These are phyloP conservation scores for Achroia grisella DNA, from an alignment of 1,140 invertebrate species.

Conservation along the genomic window DNA sequence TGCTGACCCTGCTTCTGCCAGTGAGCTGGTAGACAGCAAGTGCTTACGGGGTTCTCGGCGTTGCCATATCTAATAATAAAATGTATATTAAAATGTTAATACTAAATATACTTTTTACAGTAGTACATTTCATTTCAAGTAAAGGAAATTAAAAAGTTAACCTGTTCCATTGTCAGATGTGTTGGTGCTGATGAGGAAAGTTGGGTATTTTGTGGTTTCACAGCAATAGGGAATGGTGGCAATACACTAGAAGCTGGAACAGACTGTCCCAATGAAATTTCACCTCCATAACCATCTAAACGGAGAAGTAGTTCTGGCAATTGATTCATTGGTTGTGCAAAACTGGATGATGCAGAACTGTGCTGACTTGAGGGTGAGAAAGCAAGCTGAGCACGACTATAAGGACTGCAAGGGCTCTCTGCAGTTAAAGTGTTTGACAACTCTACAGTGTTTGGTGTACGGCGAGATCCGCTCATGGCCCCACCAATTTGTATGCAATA, in stretches of 20 bases:
- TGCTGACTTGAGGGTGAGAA: conserved; percentile 76
- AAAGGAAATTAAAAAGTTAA: conserved; percentile 14
- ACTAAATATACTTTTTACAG: neutral
- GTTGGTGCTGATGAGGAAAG: conserved; percentile 90
- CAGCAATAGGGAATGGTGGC: conserved; percentile 60
- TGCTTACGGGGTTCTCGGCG: conserved; percentile 88
- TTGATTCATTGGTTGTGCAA: conserved; percentile 71
- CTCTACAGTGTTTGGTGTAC: conserved; percentile 54
- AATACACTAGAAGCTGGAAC: conserved; percentile 70
- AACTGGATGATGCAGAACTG: conserved; percentile 74
- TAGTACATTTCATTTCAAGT: too few relatives aligned
- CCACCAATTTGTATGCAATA: conserved; percentile 68
- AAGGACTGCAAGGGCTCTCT: conserved; percentile 66
- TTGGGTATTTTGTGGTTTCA: conserved; percentile 75
- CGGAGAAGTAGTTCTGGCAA: conserved; percentile 80
- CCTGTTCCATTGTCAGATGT: conserved; percentile 81
- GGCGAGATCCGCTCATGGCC: conserved; percentile 61
- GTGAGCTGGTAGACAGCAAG: conserved; percentile 88
- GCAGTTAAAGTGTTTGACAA: conserved; percentile 55
- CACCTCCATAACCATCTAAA: conserved; percentile 72
- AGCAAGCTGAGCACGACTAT: conserved; percentile 60
- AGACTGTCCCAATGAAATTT: conserved; percentile 74
- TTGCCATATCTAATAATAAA: conserved; percentile 81
- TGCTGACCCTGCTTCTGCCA: conserved; percentile 89
- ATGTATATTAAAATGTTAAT: neutral